A percentile compares a stretch with the other conserved stretches of the same genome.
phyloP scores from a whole-genome alignment of 2,797 vertebrate genomes.

The Amphiprion clarkii region DNA sequence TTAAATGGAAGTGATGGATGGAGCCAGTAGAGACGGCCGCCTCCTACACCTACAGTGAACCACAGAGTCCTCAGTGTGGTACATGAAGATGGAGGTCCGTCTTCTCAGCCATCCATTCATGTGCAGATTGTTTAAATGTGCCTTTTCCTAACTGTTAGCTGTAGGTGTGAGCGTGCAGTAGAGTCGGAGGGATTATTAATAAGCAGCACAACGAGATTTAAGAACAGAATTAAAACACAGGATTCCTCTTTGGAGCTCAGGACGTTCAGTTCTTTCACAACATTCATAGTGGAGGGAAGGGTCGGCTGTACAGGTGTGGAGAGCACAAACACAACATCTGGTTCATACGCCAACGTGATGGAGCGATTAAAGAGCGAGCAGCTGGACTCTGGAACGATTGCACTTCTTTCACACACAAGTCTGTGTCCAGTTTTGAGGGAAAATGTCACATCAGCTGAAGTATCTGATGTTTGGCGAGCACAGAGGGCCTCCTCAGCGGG shows the following conservation, averaged over 20 bases:
- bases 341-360: conserved; percentile 9
- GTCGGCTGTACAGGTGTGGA: conserved; percentile 48
- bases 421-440: background rate
- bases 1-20: background rate
- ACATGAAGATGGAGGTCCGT: conserved; percentile 33
- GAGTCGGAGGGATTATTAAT: conserved; percentile 20
- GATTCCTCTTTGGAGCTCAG: conserved; percentile 75
- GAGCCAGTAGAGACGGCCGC: conserved; percentile 25
- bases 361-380: conserved; percentile 45
- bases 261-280: conserved; percentile 62
- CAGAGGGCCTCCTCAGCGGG: conserved; percentile 85
- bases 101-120: background rate
- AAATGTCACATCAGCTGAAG: conserved; percentile 12
- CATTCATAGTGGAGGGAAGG: conserved; percentile 58
- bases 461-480: conserved; percentile 20
- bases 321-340: conserved; percentile 63
- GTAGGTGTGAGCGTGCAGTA: conserved; percentile 12
- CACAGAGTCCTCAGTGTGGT: background rate
- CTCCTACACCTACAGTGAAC: background rate
- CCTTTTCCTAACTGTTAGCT: conserved; percentile 2
- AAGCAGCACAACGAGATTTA: conserved; percentile 67
- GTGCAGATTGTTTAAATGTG: too few species aligned
- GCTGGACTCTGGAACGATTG: conserved; percentile 63
- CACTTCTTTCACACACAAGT: conserved; percentile 53
- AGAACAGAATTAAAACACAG: conserved; percentile 58